Conservation (phyloP, 2,797 vertebrate species). For the Oreochromis grahami region DNA sequence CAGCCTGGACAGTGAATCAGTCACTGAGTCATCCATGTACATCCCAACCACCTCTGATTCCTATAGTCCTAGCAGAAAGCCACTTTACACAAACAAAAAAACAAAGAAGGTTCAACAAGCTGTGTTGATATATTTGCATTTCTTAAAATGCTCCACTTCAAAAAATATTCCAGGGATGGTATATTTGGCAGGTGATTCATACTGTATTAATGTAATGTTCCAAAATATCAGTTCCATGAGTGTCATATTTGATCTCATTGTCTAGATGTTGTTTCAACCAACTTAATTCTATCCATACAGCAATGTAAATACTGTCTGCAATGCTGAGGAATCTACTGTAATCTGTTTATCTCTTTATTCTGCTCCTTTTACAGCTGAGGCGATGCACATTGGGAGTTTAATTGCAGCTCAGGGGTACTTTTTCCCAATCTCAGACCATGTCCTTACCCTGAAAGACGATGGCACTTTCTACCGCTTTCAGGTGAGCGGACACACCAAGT, state of each 20-base stretch:
- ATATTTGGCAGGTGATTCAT: neutral
- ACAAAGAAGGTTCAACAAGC: neutral
- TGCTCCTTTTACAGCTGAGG: constrained; percentile 80
- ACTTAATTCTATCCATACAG: neutral
- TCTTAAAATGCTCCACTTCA: neutral
- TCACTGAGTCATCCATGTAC: constrained; percentile 33
- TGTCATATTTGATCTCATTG: neutral
- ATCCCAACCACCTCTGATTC: neutral
- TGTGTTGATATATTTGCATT: neutral
- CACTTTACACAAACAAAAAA: neutral
- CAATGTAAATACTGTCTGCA: neutral
- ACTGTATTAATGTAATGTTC: neutral
- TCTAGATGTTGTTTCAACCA: neutral
- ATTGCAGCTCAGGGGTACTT: constrained; percentile 95
- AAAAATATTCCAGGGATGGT: neutral
- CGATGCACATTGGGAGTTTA: constrained; percentile 95
- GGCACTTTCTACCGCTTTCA: constrained; percentile 97
- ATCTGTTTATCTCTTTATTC: neutral
- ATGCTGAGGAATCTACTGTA: neutral
- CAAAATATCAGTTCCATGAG: neutral
- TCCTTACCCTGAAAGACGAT: constrained; percentile 94
- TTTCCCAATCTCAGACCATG: constrained; percentile 97
- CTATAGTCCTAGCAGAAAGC: neutral
- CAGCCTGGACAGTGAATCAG: constrained; percentile 21
- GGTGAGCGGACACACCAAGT: constrained; percentile 68